Conservation (phyloP, 1,140 invertebrate species). For the Globodera ellingtonae region DNA sequence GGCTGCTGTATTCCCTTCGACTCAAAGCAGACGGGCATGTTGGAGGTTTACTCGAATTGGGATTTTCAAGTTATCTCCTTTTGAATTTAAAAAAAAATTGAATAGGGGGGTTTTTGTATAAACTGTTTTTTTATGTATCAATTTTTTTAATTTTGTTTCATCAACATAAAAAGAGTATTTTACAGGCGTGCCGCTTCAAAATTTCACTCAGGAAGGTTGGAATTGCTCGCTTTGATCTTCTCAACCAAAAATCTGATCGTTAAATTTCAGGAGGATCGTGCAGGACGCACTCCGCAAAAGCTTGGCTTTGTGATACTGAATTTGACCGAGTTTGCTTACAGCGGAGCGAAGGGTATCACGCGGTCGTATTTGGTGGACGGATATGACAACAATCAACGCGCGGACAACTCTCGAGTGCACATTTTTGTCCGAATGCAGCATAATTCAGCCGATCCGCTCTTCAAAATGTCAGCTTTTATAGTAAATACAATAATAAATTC, state of each 20-base stretch:
- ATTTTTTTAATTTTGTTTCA: no score
- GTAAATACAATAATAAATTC: background rate
- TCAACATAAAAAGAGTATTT: no score
- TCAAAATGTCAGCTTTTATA: conserved; percentile 45
- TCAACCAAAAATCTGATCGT: background rate
- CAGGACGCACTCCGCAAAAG: conserved; percentile 88
- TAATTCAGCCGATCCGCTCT: conserved; percentile 41
- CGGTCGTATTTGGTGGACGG: conserved; percentile 88
- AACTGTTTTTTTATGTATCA: no score
- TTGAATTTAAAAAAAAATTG: no score
- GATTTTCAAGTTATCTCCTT: background rate
- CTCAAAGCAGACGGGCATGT: conserved; percentile 80
- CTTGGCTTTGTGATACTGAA: conserved; percentile 95
- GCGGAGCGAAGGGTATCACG: conserved; percentile 75
- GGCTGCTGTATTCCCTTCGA: conserved; percentile 95
- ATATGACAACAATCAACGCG: conserved; percentile 76
- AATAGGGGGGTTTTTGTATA: no score
- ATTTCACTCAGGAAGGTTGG: conserved; percentile 90
- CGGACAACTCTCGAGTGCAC: conserved; percentile 84
- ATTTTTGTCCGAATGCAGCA: conserved; percentile 43
- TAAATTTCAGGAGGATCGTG: conserved; percentile 74
- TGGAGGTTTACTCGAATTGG: conserved; percentile 71
- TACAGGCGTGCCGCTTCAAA: conserved; percentile 77
- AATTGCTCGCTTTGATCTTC: conserved; percentile 52
- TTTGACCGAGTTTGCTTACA: conserved; percentile 90